Evolutionary conservation across 1,140 invertebrate species (phyloP), one percentile per base, ranked within the genome.

Genomic region (Drosophila lacertosa): DNA sequence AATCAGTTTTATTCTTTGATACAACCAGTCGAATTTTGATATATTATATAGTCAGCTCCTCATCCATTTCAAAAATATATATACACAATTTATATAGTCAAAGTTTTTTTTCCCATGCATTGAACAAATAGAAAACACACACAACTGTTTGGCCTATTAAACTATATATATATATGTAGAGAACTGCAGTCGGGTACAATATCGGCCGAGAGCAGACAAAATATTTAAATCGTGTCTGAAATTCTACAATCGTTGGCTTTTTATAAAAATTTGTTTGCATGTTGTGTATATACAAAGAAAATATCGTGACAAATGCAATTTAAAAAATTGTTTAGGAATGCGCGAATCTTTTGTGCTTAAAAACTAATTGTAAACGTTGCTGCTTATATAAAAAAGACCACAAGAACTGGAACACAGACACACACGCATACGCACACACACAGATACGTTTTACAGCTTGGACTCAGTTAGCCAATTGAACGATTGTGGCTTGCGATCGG

Each of bases 391-490:
- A 69, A 64, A 37, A n/a, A 40, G 13, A 53, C 33, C 26, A 29
- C 26, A 29, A 29, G 26, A 29, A 29, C 5, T 7, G 6, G 26
- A 2, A 37, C 50, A 10, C n/a, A n/a, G n/a, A 53, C 20, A 37
- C 20, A 51, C 48, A 45, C 16, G 16, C 39, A 50, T 35, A 50
- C n/a, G 13, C 4, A 32, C 33, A 20, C 16, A 50, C 10, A 42
- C 4, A 26, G 13, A 39, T 9, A 11, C 59, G 62, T 67, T 76
- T 94, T 92, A 97, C 63, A 97, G 92, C 92, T 98, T 98, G 16
- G 97, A 97, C 92, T 97, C 96, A 0, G 97, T 98, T 2, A 99
- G 92, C 97, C 97, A 98, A 77, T 93, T 95, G 89, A 97, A 98
- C 26, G 95, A 94, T 92, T 99, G 98, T 54, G 95, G 94, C 92